Percentiles rank a stretch among this genome's conserved stretches.
Conservation (phyloP, 2,113 vertebrate species). For the Dromiciops gliroides region DNA sequence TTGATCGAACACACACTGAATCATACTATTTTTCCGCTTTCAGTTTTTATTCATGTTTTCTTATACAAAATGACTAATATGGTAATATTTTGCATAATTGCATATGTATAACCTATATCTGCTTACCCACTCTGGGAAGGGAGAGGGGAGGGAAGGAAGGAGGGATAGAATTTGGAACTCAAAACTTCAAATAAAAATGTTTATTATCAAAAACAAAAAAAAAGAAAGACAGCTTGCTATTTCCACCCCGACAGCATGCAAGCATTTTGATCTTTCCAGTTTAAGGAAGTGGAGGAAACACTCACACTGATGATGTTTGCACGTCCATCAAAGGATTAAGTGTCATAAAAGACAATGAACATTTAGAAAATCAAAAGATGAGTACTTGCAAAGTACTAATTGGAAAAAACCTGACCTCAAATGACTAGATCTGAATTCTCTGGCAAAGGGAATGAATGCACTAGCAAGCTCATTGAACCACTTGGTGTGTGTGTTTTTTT, state of each 20-base stretch:
- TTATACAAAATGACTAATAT: too few species aligned
- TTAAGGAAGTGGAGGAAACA: neutral
- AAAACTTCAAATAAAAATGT: too few species aligned
- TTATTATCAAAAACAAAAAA: too few species aligned
- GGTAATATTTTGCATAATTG: too few species aligned
- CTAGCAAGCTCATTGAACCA: neutral
- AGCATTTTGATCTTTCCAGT: neutral
- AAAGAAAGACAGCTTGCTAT: neutral
- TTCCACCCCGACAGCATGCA: neutral
- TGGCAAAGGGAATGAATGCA: neutral
- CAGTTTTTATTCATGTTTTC: too few species aligned
- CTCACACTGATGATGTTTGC: neutral
- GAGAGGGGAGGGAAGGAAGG: too few species aligned
- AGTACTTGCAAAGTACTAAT: neutral
- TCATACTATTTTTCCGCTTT: too few species aligned
- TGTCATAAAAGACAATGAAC: neutral
- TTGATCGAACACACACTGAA: too few species aligned
- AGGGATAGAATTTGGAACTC: too few species aligned
- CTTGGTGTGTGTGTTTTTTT: neutral
- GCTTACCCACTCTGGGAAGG: too few species aligned
- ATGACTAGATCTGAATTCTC: neutral
- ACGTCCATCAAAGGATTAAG: neutral
- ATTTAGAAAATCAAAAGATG: neutral
- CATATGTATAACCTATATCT: too few species aligned
- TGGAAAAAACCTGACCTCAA: neutral